Evolutionary conservation across 2,113 vertebrate genomes (phyloP).

Genomic region (Taurulus bubalis): DNA sequence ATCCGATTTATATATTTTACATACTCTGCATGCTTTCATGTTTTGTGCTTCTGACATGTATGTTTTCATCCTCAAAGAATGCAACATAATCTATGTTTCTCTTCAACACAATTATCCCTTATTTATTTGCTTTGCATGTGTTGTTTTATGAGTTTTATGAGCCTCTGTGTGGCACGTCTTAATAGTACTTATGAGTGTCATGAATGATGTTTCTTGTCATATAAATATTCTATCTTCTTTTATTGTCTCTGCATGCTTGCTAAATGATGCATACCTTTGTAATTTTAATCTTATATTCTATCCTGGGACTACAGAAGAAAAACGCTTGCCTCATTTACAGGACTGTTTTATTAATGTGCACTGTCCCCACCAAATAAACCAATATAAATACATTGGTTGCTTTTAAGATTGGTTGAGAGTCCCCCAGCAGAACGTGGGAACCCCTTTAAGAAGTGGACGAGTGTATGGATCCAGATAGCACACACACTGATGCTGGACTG

Average conservation of each 20-base stretch:
- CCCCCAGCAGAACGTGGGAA: constrained; percentile 45
- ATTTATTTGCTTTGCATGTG: neutral
- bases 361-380: neutral
- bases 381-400: too few relatives aligned
- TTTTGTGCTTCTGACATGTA: too few relatives aligned
- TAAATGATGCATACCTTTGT: neutral
- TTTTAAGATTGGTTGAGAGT: too few relatives aligned
- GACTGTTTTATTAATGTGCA: neutral
- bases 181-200: too few relatives aligned
- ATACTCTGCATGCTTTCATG: too few relatives aligned
- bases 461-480: constrained; percentile 19
- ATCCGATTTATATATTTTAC: too few relatives aligned
- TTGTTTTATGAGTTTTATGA: neutral
- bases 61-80: neutral
- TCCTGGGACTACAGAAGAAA: neutral
- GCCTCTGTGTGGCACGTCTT: too few relatives aligned
- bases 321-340: neutral
- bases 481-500: constrained; percentile 26
- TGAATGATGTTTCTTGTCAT: neutral
- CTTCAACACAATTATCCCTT: too few relatives aligned
- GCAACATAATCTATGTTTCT: too few relatives aligned
- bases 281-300: neutral
- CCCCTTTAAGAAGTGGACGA: constrained; percentile 34
- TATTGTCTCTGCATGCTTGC: neutral
- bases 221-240: neutral